Conservation (phyloP, 2,113 vertebrate species). For the Shinisaurus crocodilurus region DNA sequence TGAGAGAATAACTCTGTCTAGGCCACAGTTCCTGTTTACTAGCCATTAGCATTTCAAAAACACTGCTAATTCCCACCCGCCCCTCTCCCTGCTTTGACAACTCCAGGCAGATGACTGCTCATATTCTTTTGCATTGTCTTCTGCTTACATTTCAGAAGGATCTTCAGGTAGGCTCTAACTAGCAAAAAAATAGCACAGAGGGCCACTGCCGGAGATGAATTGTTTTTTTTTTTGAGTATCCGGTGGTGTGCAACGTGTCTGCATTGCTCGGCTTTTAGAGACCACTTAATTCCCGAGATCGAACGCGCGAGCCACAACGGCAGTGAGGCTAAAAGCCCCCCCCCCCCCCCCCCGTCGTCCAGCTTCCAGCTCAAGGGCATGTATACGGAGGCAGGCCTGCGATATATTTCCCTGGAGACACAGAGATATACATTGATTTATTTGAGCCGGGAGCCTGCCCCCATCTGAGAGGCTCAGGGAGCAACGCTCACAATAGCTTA, state of each 20-base stretch:
- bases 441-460: not conserved
- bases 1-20: not conserved
- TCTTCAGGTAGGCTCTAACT: not conserved
- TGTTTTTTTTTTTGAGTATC: not conserved
- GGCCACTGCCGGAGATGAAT: not conserved
- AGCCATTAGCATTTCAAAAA: not conserved
- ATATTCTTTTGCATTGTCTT: not conserved
- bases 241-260: not conserved
- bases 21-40: not conserved
- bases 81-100: not conserved
- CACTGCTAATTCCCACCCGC: not conserved
- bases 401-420: too few species aligned
- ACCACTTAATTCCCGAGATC: not conserved
- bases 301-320: not conserved
- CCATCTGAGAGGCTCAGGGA: not conserved
- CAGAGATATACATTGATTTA: not conserved
- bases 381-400: not conserved
- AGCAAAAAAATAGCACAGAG: not conserved
- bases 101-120: not conserved
- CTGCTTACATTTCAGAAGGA: slow-evolving; percentile 6
- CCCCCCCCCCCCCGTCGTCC: too few species aligned
- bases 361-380: not conserved
- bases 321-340: not conserved
- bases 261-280: not conserved
- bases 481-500: not conserved